Evolutionary conservation across 2,888 invertebrate species (phyloP).

Genomic region (Ditula angustiorana): DNA sequence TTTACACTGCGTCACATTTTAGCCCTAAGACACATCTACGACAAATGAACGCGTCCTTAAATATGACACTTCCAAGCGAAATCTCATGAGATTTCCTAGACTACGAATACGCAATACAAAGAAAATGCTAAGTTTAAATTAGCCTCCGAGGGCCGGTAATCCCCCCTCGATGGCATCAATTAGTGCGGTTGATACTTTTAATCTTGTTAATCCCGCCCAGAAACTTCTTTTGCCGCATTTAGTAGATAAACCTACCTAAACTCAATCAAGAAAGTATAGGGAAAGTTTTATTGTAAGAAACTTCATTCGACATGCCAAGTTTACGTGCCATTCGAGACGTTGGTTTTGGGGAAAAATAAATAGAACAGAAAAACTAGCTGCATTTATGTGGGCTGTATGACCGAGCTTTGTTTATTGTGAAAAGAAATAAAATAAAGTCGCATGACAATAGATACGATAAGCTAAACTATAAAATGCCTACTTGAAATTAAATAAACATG

Average conservation of each 20-base stretch:
- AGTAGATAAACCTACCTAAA: constrained; percentile 38
- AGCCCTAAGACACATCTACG: not conserved
- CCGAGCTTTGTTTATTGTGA: not conserved
- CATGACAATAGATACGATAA: not conserved
- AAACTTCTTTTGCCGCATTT: constrained; percentile 37
- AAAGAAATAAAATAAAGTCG: not conserved
- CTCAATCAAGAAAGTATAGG: constrained; percentile 38
- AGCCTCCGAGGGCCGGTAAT: constrained; percentile 19
- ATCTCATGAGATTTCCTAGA: not conserved
- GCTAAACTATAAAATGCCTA: too few species aligned
- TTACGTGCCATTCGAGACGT: constrained; percentile 23
- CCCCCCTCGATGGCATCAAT: constrained; percentile 37
- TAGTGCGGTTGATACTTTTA: constrained; percentile 39
- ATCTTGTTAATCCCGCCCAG: constrained; percentile 33
- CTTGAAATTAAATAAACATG: too few species aligned
- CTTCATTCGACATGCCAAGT: constrained; percentile 32
- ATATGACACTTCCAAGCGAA: not conserved
- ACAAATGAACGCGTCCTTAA: not conserved
- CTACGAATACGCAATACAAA: not conserved
- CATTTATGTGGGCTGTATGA: constrained; percentile 2
- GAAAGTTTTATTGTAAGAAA: constrained; percentile 38
- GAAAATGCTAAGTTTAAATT: constrained; percentile 31
- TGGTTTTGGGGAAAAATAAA: constrained; percentile 13
- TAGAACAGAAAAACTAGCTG: not conserved
- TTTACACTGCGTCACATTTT: too few species aligned